Conservation (phyloP, 2,113 vertebrate genomes). For the Chaetodon auriga region DNA sequence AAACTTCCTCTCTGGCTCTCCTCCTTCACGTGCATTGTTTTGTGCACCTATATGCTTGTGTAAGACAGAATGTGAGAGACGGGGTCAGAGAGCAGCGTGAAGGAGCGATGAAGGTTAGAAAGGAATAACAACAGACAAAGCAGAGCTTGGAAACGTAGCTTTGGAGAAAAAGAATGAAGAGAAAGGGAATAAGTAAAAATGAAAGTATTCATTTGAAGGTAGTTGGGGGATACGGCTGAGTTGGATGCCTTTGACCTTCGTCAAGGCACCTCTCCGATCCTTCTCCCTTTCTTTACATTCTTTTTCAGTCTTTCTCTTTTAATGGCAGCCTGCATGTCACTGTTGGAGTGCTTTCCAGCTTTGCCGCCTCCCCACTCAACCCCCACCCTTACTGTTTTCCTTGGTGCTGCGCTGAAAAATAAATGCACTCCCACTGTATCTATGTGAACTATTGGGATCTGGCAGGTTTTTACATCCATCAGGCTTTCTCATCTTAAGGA, state of each 20-base stretch:
- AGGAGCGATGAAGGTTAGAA: constrained; percentile 61
- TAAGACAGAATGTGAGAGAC: constrained; percentile 32
- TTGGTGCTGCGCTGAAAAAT: constrained; percentile 73
- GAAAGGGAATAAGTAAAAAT: background rate
- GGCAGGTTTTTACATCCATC: constrained; percentile 61
- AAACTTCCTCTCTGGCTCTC: background rate
- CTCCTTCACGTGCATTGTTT: constrained; percentile 20
- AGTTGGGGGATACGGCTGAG: constrained; percentile 10
- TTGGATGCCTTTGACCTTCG: constrained; percentile 50
- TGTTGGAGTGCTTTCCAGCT: constrained; percentile 71
- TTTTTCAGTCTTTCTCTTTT: constrained; percentile 44
- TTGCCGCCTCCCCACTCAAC: constrained; percentile 42
- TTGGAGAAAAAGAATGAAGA: background rate
- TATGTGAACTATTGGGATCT: constrained; percentile 60
- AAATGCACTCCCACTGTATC: constrained; percentile 72
- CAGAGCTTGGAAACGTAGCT: background rate
- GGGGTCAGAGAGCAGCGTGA: constrained; percentile 50
- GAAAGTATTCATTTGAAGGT: constrained; percentile 11
- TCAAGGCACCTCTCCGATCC: constrained; percentile 6
- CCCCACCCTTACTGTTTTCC: constrained; percentile 52
- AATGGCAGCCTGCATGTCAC: constrained; percentile 48
- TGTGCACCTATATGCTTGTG: constrained; percentile 37
- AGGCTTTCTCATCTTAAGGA: constrained; percentile 74
- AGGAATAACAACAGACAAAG: constrained; percentile 4
- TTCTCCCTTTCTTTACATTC: constrained; percentile 17